phyloP scores from a whole-genome alignment of 2,113 vertebrate genomes.

The Eubucco bourcierii region DNA sequence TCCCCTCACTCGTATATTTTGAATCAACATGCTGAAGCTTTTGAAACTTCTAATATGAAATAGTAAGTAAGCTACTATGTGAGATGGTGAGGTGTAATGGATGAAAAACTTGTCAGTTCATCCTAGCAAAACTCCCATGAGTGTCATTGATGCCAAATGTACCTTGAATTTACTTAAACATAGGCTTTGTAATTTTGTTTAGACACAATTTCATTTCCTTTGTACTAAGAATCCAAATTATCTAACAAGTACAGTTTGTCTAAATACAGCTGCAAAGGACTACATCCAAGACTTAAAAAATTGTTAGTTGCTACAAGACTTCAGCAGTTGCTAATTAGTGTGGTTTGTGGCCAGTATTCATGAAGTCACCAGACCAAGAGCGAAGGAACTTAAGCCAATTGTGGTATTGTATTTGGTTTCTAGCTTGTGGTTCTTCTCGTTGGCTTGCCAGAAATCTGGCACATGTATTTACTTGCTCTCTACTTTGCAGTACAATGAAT shows the following conservation, averaged over 20 bases:
- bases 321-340: background rate
- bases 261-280: background rate
- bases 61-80: background rate
- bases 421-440: background rate
- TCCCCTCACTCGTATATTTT: background rate
- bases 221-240: background rate
- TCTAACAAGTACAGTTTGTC: background rate
- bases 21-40: background rate
- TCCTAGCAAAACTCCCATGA: background rate
- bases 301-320: background rate
- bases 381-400: background rate
- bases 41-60: background rate
- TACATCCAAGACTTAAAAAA: background rate
- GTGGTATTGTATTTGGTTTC: background rate
- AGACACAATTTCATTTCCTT: background rate
- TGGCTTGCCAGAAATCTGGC: background rate
- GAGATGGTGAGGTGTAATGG: background rate
- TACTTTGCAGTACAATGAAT: background rate
- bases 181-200: background rate
- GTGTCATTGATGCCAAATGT: background rate
- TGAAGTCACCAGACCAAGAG: background rate
- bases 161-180: background rate
- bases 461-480: background rate
- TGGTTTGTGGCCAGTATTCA: slow-evolving; percentile 3
- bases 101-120: background rate